Base-by-base conservation (phyloP, 2,113 vertebrate genomes). In the Plecotus auritus region DNA sequence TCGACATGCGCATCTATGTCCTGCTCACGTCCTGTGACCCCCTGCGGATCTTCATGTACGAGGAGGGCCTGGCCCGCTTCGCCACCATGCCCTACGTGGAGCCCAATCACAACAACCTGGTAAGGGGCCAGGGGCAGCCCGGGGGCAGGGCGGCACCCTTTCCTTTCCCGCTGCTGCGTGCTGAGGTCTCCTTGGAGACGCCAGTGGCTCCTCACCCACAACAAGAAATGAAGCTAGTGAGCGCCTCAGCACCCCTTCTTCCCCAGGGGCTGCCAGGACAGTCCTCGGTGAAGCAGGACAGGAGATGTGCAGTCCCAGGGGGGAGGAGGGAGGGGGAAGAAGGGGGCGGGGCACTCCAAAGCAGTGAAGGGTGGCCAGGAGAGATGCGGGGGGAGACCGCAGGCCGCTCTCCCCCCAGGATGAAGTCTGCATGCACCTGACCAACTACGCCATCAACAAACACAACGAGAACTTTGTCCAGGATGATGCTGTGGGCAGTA, bases 371-470 rank as follows among this genome's bases (percentile, higher is more conserved):
- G 74, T 0, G 2, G 82, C n/a, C 56, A 7, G 40, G 37, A 54
- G 37, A 20, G 49, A 35, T 1, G 1, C 12, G 2, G 8, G 7
- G 64, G 54, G 54, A 83, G 61, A 56, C 28, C 69, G 35, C 32
- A 9, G 83, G 2, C 6, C 14, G 0, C 94, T 95, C 76, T 73
- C 80, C 92, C 67, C 77, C 7, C 97, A 99, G 99, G 98, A 97
- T 13, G 98, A 99, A 2, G 95, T 97, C 94, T 99, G 98, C 94
- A 99, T 98, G 99, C 98, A 99, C 70, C 94, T 99, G 95, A 99
- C 99, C 95, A 99, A 99, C 86, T 99, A 99, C 0, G 98, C 98
- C 0, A 98, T 99, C 98, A 99, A 99, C 97, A 99, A 98, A 85
- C 97, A 28, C 40, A 98, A 96, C 2, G 97, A 98, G 74, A 98